Evolutionary conservation across 2,888 invertebrate species (phyloP).

Genomic region (Hydraecia micacea): DNA sequence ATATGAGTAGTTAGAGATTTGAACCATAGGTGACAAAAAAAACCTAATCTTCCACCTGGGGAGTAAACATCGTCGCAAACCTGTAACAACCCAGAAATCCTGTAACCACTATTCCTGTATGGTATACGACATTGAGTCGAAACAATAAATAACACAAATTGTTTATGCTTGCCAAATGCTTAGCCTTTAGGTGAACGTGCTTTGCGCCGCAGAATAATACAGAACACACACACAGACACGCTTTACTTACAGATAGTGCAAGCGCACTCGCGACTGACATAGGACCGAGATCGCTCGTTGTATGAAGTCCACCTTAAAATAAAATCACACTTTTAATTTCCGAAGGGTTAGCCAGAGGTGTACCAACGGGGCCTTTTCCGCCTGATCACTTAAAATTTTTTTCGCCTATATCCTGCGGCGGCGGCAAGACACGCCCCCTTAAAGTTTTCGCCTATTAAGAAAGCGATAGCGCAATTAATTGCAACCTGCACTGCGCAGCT

Average conservation of each 20-base stretch:
- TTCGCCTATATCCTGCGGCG: too few species aligned
- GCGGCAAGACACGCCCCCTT: too few species aligned
- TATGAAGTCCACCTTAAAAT: too few species aligned
- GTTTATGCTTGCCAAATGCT: constrained; percentile 68
- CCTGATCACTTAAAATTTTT: too few species aligned
- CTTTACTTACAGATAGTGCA: not conserved
- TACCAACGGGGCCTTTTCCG: too few species aligned
- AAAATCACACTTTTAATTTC: too few species aligned
- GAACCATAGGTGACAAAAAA: not conserved
- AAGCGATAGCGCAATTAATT: too few species aligned
- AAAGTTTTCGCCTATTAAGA: too few species aligned
- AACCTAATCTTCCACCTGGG: not conserved
- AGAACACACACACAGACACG: not conserved
- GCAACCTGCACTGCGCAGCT: too few species aligned
- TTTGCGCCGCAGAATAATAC: not conserved
- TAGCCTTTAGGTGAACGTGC: constrained; percentile 65
- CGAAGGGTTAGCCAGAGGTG: too few species aligned
- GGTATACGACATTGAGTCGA: constrained; percentile 44
- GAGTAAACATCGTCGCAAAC: constrained; percentile 4
- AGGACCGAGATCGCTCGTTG: not conserved
- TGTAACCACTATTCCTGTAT: constrained; percentile 22
- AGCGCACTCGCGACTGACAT: not conserved
- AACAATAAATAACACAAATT: constrained; percentile 64
- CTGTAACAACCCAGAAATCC: constrained; percentile 29
- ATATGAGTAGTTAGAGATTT: not conserved